Percentiles rank a stretch among this genome's conserved stretches.
Conservation (phyloP, 2,888 invertebrate genomes). For the Philaethria dido region DNA sequence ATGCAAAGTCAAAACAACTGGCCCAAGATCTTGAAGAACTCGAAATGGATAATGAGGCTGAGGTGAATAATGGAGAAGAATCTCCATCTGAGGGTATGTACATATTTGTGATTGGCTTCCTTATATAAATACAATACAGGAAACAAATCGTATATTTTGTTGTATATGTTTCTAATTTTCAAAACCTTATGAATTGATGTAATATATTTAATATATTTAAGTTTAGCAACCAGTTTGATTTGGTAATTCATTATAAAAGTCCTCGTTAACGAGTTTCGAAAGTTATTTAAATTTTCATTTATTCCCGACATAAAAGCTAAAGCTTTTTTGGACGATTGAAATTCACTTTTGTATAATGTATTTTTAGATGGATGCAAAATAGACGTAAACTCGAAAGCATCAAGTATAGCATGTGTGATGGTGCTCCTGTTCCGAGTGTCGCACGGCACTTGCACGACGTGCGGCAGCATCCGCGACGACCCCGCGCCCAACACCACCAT, state of each 20-base stretch:
- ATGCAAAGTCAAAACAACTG: conserved; percentile 64
- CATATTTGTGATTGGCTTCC: background rate
- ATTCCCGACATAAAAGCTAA: no score
- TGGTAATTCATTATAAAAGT: no score
- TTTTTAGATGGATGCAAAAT: conserved; percentile 38
- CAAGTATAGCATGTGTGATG: conserved; percentile 71
- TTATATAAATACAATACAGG: background rate
- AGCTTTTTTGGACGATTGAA: no score
- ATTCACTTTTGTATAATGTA: no score
- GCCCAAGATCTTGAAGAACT: conserved; percentile 73
- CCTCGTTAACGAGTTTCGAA: no score
- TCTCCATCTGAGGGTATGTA: conserved; percentile 57
- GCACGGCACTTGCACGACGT: conserved; percentile 62
- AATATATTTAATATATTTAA: no score
- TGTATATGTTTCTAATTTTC: no score
- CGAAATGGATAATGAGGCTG: conserved; percentile 11
- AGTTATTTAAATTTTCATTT: no score
- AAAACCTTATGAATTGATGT: no score
- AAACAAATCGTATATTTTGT: background rate
- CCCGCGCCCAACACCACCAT: conserved; percentile 61
- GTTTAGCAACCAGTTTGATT: no score
- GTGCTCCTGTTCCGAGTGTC: conserved; percentile 71
- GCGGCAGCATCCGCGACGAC: conserved; percentile 58
- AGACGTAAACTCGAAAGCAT: conserved; percentile 52
- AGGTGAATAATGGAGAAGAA: conserved; percentile 54